phyloP scores from a whole-genome alignment of 2,113 vertebrate genomes.

The Holacanthus passer region DNA sequence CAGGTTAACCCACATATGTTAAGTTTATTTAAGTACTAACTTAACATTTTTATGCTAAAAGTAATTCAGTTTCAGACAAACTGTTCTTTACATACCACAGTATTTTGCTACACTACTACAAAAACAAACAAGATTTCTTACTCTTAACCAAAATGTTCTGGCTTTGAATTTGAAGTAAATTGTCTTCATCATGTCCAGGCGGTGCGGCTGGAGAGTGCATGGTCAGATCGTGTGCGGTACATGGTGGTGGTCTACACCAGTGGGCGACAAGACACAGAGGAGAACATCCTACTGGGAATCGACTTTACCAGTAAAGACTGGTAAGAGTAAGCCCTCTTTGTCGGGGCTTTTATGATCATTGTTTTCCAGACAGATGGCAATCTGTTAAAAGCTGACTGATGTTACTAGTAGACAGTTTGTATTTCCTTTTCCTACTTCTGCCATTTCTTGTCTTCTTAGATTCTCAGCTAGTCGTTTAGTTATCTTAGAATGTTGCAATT shows the following conservation, averaged over 20 bases:
- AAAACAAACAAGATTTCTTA: constrained; percentile 6
- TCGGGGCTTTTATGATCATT: neutral
- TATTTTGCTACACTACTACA: neutral
- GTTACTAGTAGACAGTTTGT: neutral
- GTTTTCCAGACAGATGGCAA: neutral
- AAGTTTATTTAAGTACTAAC: neutral
- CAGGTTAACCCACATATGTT: neutral
- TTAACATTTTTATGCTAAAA: neutral
- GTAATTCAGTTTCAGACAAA: neutral
- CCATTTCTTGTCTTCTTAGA: neutral
- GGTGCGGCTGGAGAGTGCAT: constrained; percentile 94
- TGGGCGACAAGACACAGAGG: constrained; percentile 95
- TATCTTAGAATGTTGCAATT: neutral
- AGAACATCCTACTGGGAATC: constrained; percentile 96
- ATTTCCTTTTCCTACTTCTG: neutral
- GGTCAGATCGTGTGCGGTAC: constrained; percentile 94
- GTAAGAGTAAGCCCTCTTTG: constrained; percentile 70
- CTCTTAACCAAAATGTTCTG: neutral
- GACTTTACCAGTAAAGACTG: constrained; percentile 98
- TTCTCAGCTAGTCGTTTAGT: neutral
- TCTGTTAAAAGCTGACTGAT: neutral
- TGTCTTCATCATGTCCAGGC: constrained; percentile 83
- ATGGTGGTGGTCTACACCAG: constrained; percentile 98
- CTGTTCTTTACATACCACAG: neutral
- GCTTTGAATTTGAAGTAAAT: neutral